Evolutionary conservation across 1,140 invertebrate genomes (phyloP).

Genomic region (Microplitis demolitor): DNA sequence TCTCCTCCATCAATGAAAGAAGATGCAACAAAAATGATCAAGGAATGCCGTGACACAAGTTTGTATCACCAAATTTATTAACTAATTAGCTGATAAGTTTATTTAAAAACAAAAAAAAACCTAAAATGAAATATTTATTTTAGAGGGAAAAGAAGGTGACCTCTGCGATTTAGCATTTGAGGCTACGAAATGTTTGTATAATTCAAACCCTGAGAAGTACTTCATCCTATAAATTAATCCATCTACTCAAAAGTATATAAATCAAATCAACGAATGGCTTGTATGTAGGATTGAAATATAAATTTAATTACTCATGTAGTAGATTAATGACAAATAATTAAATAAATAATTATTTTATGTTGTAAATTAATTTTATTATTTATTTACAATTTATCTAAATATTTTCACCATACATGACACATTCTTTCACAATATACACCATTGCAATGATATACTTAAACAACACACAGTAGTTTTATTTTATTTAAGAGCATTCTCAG

Average conservation of each 20-base stretch:
- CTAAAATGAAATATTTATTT: background rate
- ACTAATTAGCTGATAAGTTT: too few species aligned
- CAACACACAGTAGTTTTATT: too few species aligned
- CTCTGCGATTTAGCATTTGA: slow-evolving; percentile 28
- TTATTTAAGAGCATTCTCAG: too few species aligned
- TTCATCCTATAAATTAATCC: background rate
- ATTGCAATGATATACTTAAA: too few species aligned
- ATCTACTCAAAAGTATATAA: background rate
- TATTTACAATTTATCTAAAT: too few species aligned
- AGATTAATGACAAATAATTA: too few species aligned
- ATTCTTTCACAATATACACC: too few species aligned
- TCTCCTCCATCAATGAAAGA: slow-evolving; percentile 44
- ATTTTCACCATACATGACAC: too few species aligned
- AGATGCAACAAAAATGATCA: slow-evolving; percentile 35
- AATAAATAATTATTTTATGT: too few species aligned
- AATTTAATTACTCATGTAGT: too few species aligned
- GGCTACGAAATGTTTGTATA: slow-evolving; percentile 32
- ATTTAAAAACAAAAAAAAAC: slow-evolving; percentile 1
- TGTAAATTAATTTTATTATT: too few species aligned
- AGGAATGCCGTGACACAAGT: slow-evolving; percentile 41
- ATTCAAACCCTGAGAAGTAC: slow-evolving; percentile 3
- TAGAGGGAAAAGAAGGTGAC: slow-evolving; percentile 27
- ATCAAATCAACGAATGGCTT: background rate
- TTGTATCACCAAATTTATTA: slow-evolving; percentile 22
- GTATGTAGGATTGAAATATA: too few species aligned